Base-by-base conservation (phyloP, 2,888 invertebrate genomes). In the Drosophila peninsularis region DNA sequence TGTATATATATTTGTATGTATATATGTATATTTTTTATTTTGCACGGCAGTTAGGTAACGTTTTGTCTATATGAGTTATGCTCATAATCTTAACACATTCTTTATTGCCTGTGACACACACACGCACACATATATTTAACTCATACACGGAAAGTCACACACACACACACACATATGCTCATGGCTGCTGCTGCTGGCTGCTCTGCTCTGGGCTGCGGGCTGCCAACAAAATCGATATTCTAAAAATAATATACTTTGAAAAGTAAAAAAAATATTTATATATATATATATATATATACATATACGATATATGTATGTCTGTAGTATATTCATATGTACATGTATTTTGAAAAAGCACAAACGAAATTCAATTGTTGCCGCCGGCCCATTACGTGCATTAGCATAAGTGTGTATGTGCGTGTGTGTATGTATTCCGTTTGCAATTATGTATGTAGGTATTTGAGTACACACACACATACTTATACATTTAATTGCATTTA, bases 221-320 rank as follows among this genome's bases (percentile, higher is more conserved):
- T 75, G 82, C 78, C 82, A 76, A 88, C 80, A 90, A 90, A 89
- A 89, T 89, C 88, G 88, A 89, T 89, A 90, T 89, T 89, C 88
- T 89, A 89, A 89, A 89, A 89, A 89, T 89, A 89, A 90, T 90
- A 88, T 87, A 82, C 82, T 80, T 83, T 79, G 88, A 83, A 88
- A 88, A 87, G 85, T 75, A 84, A 76, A 80, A 75, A 77, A 60
- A 39, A 50, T 30, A 50, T 36, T n/a, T 24, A 34, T 36, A 13
- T n/a, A 50, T 5, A 21, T 9, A 5, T 39, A 19, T 7, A 30
- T 14, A 14, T 17, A 30, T 19, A 27, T 27, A 30, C 30, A 53
- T 17, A 27, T 17, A 24, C n/a, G n/a, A 17, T 13, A 54, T 30
- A 30, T 53, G 11, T 53, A 39, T 54, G 27, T 30, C 41, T 10